phyloP scores from a whole-genome alignment of 1,140 invertebrate species.

The Zaprionus vittiger region DNA sequence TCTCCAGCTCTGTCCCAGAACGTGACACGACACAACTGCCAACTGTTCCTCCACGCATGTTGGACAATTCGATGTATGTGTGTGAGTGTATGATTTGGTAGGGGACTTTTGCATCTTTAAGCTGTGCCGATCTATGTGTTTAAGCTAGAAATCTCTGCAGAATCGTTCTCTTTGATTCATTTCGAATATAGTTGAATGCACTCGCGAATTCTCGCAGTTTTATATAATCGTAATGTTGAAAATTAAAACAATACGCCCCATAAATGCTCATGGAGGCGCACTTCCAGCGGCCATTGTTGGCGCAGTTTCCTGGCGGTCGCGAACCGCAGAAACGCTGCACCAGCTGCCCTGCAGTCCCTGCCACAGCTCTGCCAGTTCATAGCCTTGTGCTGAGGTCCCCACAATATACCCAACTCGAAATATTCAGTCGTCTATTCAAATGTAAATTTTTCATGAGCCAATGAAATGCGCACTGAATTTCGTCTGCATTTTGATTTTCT shows the following conservation, averaged over 20 bases:
- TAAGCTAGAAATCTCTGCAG: background rate
- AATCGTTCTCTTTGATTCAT: background rate
- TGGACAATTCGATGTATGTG: constrained; percentile 13
- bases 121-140: background rate
- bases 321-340: constrained; percentile 48
- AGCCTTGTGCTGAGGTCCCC: background rate
- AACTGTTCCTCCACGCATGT: constrained; percentile 18
- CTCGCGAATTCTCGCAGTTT: constrained; percentile 30
- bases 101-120: constrained; percentile 26
- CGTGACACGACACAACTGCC: constrained; percentile 41
- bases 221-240: constrained; percentile 52
- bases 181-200: constrained; percentile 39
- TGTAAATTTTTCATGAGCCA: constrained; percentile 79
- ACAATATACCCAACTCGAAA: background rate
- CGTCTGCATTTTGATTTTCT: constrained; percentile 51
- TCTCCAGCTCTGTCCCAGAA: constrained; percentile 29
- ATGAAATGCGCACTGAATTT: constrained; percentile 67
- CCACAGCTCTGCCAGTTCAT: background rate
- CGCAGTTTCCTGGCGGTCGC: constrained; percentile 46
- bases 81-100: background rate
- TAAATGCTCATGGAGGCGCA: constrained; percentile 74
- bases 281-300: constrained; percentile 72
- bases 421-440: constrained; percentile 69
- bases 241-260: constrained; percentile 82
- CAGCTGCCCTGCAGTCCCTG: constrained; percentile 20